Percentiles rank a stretch among this genome's conserved stretches.
These are phyloP conservation scores for Leucozona laternaria DNA, from an alignment of 2,888 invertebrate genomes.

Conservation along the genomic window DNA sequence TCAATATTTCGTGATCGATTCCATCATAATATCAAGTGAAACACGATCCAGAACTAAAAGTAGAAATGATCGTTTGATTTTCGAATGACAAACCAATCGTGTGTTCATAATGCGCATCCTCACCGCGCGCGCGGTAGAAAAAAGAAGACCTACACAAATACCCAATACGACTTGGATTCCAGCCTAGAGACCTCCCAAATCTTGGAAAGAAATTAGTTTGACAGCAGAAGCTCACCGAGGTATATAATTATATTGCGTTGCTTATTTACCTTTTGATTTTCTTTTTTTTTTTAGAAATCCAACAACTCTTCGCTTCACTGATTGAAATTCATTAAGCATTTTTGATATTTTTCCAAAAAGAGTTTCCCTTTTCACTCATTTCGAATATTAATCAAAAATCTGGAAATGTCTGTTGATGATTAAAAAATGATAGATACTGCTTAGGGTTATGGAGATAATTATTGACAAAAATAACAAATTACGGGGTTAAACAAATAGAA, in stretches of 20 bases:
- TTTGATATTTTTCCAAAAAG: background rate
- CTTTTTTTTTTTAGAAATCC: background rate
- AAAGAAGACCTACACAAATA: slow-evolving; percentile 3
- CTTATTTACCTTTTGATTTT: background rate
- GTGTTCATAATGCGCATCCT: slow-evolving; percentile 45
- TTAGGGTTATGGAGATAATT: background rate
- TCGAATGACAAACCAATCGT: slow-evolving; percentile 47
- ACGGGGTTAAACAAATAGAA: slow-evolving; percentile 7
- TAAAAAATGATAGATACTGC: background rate
- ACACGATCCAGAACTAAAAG: background rate
- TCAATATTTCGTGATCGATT: slow-evolving; percentile 58
- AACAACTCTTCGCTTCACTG: background rate
- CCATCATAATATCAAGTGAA: slow-evolving; percentile 21
- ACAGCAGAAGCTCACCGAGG: slow-evolving; percentile 41
- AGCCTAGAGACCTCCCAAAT: slow-evolving; percentile 38
- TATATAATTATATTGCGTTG: no score
- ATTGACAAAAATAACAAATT: slow-evolving; percentile 4
- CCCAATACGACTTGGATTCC: background rate
- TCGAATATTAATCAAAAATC: slow-evolving; percentile 25
- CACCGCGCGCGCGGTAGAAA: background rate
- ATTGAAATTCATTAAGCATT: slow-evolving; percentile 17
- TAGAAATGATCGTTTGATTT: slow-evolving; percentile 13
- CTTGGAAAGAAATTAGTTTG: slow-evolving; percentile 36
- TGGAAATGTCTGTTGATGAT: background rate
- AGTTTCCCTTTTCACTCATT: background rate